Evolutionary conservation across 2,113 vertebrate genomes (phyloP).

Genomic region (Vombatus ursinus): DNA sequence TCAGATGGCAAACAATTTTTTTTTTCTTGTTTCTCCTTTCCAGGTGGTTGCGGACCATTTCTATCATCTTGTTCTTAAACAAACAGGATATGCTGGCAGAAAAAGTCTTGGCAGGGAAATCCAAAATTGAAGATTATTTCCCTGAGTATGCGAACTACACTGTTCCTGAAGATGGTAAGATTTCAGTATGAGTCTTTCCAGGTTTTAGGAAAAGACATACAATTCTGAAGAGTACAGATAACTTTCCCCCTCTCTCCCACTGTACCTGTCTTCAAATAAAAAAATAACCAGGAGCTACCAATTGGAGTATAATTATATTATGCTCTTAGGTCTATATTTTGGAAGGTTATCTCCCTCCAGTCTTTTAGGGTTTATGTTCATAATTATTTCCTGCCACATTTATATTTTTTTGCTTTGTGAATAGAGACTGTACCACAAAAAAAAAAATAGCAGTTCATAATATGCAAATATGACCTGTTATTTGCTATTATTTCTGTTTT

Average conservation of each 20-base stretch:
- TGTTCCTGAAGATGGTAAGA: slow-evolving; percentile 97
- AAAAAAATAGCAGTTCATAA: background rate
- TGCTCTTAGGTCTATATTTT: background rate
- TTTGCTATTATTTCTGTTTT: background rate
- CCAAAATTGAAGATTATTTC: slow-evolving; percentile 99
- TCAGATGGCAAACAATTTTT: slow-evolving; percentile 1
- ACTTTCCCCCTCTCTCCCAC: background rate
- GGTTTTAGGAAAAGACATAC: background rate
- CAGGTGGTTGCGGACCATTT: slow-evolving; percentile 99
- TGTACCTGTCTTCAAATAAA: background rate
- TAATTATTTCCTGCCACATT: background rate
- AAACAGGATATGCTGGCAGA: slow-evolving; percentile 99
- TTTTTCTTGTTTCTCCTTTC: slow-evolving; percentile 66
- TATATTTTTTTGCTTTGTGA: background rate
- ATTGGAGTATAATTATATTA: background rate
- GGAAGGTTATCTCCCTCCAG: background rate
- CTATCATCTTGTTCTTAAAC: slow-evolving; percentile 98
- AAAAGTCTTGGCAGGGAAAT: slow-evolving; percentile 99
- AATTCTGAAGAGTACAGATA: background rate
- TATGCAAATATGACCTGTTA: background rate
- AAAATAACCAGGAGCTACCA: background rate
- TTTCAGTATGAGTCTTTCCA: background rate
- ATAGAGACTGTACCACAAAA: background rate
- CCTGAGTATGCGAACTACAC: slow-evolving; percentile 97
- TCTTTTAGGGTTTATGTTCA: background rate